These are phyloP conservation scores for Drosophila kuntzei DNA, from an alignment of 2,888 invertebrate genomes.

Conservation along the genomic window DNA sequence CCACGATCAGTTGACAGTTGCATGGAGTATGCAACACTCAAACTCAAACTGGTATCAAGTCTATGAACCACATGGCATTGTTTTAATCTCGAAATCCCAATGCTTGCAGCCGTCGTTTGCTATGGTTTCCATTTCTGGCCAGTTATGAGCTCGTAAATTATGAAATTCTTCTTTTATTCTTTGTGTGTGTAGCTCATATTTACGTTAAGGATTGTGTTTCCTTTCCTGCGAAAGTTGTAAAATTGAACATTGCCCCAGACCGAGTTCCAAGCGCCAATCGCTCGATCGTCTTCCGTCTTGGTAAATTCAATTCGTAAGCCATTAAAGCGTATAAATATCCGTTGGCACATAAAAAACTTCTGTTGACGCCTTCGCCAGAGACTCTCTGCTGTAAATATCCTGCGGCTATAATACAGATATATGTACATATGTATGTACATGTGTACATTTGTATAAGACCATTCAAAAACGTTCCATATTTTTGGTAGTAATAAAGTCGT, in stretches of 20 bases:
- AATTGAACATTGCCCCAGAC: constrained; percentile 33
- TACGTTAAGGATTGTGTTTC: constrained; percentile 67
- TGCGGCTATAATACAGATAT: constrained; percentile 31
- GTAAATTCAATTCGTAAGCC: constrained; percentile 58
- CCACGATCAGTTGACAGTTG: constrained; percentile 36
- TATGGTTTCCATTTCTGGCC: constrained; percentile 60
- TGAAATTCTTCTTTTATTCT: constrained; percentile 54
- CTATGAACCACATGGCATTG: constrained; percentile 51
- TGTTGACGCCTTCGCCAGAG: constrained; percentile 70
- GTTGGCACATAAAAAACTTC: constrained; percentile 73
- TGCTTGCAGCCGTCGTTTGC: constrained; percentile 19
- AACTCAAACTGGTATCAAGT: constrained; percentile 34
- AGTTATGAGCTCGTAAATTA: constrained; percentile 80
- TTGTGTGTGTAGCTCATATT: constrained; percentile 42
- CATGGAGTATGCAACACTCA: constrained; percentile 31
- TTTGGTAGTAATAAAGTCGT: constrained; percentile 76
- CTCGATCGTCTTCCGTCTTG: constrained; percentile 30
- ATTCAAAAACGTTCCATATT: constrained; percentile 30
- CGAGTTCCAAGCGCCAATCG: constrained; percentile 19
- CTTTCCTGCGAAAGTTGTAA: constrained; percentile 79
- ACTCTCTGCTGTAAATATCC: constrained; percentile 40
- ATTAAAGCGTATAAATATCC: constrained; percentile 54
- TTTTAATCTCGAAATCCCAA: constrained; percentile 37
- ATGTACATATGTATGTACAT: neutral
- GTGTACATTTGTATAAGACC: neutral